Percentiles rank a stretch among this genome's conserved stretches.
These are phyloP conservation scores for Melolontha melolontha DNA, from an alignment of 2,888 invertebrate genomes.

Conservation along the genomic window DNA sequence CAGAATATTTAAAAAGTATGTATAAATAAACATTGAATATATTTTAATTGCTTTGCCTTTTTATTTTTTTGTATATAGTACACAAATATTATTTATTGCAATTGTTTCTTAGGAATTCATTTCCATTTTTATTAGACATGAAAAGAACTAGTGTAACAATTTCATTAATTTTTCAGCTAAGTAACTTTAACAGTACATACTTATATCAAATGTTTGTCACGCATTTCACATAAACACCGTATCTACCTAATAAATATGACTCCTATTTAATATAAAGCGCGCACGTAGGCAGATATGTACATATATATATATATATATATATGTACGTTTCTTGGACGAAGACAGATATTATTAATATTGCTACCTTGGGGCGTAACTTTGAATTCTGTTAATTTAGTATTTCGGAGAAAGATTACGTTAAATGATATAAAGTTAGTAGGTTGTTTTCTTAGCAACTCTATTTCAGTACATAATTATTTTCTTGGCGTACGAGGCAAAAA, in stretches of 20 bases:
- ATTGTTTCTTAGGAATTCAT: no score
- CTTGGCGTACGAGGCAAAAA: not conserved
- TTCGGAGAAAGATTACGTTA: conserved; percentile 10
- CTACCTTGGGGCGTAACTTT: conserved; percentile 8
- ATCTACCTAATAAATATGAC: conserved; percentile 1
- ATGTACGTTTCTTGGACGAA: not conserved
- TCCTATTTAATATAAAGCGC: not conserved
- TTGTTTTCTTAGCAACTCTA: not conserved
- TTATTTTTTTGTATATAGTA: no score
- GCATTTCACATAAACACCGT: not conserved
- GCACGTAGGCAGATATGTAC: not conserved
- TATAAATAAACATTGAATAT: no score
- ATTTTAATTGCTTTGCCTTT: no score
- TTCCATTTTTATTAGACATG: no score
- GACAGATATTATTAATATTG: conserved; percentile 18
- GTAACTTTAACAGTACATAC: no score
- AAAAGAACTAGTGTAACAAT: no score
- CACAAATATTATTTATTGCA: no score
- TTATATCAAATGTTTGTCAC: no score
- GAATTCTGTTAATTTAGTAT: conserved; percentile 3
- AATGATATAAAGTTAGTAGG: not conserved
- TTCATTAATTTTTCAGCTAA: no score
- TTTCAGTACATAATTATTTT: conserved; percentile 15
- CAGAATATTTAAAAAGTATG: no score
- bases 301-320: not conserved